Evolutionary conservation across 2,888 invertebrate species (phyloP), one percentile per base, ranked within the genome.

Genomic region (Tridacna crocea): DNA sequence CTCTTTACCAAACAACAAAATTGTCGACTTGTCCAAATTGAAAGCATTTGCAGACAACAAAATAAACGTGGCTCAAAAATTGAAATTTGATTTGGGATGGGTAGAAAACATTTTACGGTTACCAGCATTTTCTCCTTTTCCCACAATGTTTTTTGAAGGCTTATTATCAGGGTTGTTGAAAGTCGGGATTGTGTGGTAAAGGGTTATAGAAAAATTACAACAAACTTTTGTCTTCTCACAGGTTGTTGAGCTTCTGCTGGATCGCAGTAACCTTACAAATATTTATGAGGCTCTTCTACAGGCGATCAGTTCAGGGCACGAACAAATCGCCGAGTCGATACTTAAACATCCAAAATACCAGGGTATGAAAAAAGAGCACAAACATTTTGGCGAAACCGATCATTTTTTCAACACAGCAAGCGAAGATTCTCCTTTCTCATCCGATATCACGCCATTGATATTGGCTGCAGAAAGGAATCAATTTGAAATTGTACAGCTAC

Each of bases 241-340:
- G 92, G 92, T 92, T 12, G 92, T 92, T 22, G 90, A 91, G 51
- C 82, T 92, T 8, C 82, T 93, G 27, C 82, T 93, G 63, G 91
- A 92, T 72, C 83, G 90, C 63, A 92, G 91, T 74, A 92, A 92
- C 80, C 85, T 89, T 2, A 86, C 89, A 47, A 91, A 89, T 77
- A 92, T 93, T 73, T 91, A 92, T 83, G 92, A 93, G 75, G 93
- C 92, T 0, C 87, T 93, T 13, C 84, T 93, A 55, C 89, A 92
- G 24, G 92, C 93, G 46, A 93, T 93, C 68, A 92, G 92, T 80
- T 89, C 92, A 19, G 93, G 92, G 13, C 93, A 92, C 83, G 92
- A 92, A 83, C 92, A 93, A 80, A 93, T 93, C 36, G 92, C 93
- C 0, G 92, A 93, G 84, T 90, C 91, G 46, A 92, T 93, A 78